Percentiles rank a stretch among this genome's conserved stretches.
These are phyloP conservation scores for Hyles lineata DNA, from an alignment of 2,888 invertebrate species.

Conservation along the genomic window DNA sequence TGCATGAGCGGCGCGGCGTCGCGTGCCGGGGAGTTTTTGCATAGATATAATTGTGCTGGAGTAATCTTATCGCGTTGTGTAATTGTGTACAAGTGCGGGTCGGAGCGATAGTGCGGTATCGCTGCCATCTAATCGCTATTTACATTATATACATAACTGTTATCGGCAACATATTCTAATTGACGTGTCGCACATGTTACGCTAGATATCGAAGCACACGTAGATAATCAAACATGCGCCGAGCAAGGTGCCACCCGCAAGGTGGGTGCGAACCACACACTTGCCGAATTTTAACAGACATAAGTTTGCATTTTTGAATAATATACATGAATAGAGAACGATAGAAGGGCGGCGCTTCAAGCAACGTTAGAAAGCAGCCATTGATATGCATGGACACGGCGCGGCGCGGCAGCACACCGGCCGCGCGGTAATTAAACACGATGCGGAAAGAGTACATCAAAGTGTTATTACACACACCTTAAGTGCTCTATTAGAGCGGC, in stretches of 20 bases:
- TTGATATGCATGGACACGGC: not conserved
- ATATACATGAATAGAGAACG: no score
- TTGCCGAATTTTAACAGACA: not conserved
- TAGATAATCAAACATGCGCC: not conserved
- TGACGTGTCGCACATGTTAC: slow-evolving; percentile 1
- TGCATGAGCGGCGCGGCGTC: not conserved
- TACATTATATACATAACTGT: slow-evolving; percentile 9
- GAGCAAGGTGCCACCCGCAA: not conserved
- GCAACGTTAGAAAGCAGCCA: not conserved
- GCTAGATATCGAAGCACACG: slow-evolving; percentile 1
- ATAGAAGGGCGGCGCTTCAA: no score
- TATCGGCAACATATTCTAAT: slow-evolving; percentile 18
- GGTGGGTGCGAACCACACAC: not conserved
- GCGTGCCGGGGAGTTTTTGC: slow-evolving; percentile 5
- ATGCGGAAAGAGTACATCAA: slow-evolving; percentile 4
- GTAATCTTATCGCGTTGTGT: slow-evolving; percentile 6
- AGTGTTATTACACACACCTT: slow-evolving; percentile 1
- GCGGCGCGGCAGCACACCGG: no score
- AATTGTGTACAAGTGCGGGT: not conserved
- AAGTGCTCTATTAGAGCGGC: slow-evolving; percentile 5
- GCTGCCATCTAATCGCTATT: slow-evolving; percentile 13
- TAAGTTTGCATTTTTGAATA: not conserved
- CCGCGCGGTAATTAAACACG: not conserved
- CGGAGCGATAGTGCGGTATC: slow-evolving; percentile 4
- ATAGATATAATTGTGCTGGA: not conserved